A percentile compares a stretch with the other conserved stretches of the same genome.
Conservation (phyloP, 2,797 vertebrate species). For the Odontamblyopus lacepedii region DNA sequence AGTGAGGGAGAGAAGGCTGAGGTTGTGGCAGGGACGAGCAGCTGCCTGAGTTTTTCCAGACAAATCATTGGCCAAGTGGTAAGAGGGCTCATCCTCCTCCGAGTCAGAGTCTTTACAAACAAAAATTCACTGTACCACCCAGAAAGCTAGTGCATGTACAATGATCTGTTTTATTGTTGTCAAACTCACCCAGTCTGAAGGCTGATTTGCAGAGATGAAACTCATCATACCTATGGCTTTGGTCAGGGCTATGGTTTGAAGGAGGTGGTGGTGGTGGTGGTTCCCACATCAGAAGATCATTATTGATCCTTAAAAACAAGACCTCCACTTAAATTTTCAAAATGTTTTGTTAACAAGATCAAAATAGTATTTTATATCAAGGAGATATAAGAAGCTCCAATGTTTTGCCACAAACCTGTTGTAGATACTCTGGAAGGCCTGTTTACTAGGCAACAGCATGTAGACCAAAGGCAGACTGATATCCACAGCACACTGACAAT, state of each 20-base stretch:
- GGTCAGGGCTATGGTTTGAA: slow-evolving; percentile 45
- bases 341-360: not conserved
- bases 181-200: slow-evolving; percentile 83
- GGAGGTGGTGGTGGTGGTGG: slow-evolving; percentile 74
- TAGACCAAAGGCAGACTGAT: slow-evolving; percentile 83
- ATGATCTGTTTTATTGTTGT: slow-evolving; percentile 5
- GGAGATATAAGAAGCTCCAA: not conserved
- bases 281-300: slow-evolving; percentile 95
- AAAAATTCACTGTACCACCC: slow-evolving; percentile 2
- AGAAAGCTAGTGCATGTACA: not conserved
- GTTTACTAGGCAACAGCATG: slow-evolving; percentile 89
- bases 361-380: not conserved
- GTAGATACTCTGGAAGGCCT: slow-evolving; percentile 89
- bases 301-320: slow-evolving; percentile 82
- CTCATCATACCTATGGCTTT: slow-evolving; percentile 60
- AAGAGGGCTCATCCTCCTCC: slow-evolving; percentile 87
- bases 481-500: slow-evolving; percentile 86
- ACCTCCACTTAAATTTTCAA: not conserved
- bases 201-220: slow-evolving; percentile 91
- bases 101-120: slow-evolving; percentile 86
- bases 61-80: slow-evolving; percentile 76
- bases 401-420: slow-evolving; percentile 80
- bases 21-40: slow-evolving; percentile 69
- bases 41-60: slow-evolving; percentile 56
- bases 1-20: slow-evolving; percentile 82